A percentile compares a stretch with the other conserved stretches of the same genome.
These are phyloP conservation scores for Valencia hispanica DNA, from an alignment of 2,797 vertebrate genomes.

Conservation along the genomic window DNA sequence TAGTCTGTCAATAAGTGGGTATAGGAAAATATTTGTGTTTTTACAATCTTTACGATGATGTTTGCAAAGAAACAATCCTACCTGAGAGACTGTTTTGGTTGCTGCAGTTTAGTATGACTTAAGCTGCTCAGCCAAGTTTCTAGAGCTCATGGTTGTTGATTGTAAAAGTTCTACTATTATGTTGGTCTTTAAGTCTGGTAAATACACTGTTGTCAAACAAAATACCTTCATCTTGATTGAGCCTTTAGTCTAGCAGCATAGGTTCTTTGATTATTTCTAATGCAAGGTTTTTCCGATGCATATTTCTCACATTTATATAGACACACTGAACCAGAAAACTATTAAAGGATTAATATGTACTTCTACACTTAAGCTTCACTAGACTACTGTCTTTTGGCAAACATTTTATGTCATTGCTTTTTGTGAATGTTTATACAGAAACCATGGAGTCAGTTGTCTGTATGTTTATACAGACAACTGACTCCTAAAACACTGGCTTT, in stretches of 20 bases:
- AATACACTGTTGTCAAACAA: not conserved
- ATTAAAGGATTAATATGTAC: not conserved
- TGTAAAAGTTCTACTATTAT: not conserved
- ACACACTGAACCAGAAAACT: not conserved
- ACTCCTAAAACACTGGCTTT: not conserved
- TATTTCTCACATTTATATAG: not conserved
- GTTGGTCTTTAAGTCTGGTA: not conserved
- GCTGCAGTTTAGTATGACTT: not conserved
- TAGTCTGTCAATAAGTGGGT: not conserved
- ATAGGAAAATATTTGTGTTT: not conserved
- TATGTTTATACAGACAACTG: not conserved
- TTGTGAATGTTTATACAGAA: not conserved
- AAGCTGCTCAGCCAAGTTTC: too few species aligned
- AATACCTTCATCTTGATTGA: not conserved
- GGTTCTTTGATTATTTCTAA: not conserved
- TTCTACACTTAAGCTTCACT: not conserved
- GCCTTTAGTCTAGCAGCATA: not conserved
- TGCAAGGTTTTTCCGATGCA: not conserved
- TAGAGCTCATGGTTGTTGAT: not conserved
- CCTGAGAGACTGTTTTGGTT: not conserved
- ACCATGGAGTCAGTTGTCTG: too few species aligned
- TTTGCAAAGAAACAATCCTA: not conserved
- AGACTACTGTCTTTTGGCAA: not conserved
- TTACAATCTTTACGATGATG: not conserved
- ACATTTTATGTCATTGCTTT: not conserved